phyloP scores from a whole-genome alignment of 1,140 invertebrate genomes.

The Mylabris phalerata region DNA sequence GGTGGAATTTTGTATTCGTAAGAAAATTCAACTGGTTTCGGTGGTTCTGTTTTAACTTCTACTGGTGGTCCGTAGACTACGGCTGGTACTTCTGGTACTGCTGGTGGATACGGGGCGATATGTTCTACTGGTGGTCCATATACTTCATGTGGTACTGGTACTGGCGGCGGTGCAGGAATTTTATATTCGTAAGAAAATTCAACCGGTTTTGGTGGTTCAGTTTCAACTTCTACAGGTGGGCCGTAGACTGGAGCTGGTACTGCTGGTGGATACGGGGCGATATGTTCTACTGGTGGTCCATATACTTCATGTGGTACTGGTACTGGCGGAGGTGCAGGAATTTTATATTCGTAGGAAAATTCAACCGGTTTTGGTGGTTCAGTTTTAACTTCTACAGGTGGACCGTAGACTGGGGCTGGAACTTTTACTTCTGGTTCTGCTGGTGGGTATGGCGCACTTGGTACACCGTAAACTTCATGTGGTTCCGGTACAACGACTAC shows the following conservation, averaged over 20 bases:
- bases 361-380: constrained; percentile 1
- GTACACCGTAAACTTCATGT: background rate
- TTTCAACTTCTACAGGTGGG: background rate
- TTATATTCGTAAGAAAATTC: constrained; percentile 2
- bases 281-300: background rate
- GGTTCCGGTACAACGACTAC: background rate
- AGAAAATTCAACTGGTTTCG: background rate
- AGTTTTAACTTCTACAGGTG: background rate
- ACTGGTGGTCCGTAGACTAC: too few relatives aligned
- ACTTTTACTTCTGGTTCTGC: background rate
- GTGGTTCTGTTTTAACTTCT: background rate
- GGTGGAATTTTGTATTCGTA: constrained; percentile 5
- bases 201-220: background rate
- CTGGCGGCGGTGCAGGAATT: background rate
- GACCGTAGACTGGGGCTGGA: background rate
- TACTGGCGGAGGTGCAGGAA: background rate
- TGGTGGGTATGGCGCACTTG: background rate
- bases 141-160: background rate
- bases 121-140: background rate
- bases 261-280: too few relatives aligned
- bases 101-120: background rate
- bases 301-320: background rate
- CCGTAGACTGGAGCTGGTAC: background rate
- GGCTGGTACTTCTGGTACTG: background rate
- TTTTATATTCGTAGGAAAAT: constrained; percentile 1